phyloP scores from a whole-genome alignment of 2,113 vertebrate species.

The Syrmaticus mikado region DNA sequence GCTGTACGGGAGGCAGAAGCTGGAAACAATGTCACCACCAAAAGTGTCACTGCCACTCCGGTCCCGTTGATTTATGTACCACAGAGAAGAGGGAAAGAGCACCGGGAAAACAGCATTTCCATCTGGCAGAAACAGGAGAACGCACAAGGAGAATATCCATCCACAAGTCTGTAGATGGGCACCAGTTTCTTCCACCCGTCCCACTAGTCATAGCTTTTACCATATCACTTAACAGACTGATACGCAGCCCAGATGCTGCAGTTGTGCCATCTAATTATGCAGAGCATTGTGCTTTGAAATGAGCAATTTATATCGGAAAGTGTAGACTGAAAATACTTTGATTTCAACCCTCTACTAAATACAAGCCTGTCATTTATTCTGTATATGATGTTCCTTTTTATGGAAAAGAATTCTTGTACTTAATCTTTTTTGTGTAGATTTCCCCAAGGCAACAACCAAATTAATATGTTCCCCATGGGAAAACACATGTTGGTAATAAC shows the following conservation, averaged over 20 bases:
- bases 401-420: conserved; percentile 24
- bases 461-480: conserved; percentile 49
- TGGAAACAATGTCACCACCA: neutral
- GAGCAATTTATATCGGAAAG: conserved; percentile 26
- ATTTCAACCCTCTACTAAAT: conserved; percentile 18
- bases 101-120: neutral
- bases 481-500: conserved; percentile 58
- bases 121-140: neutral
- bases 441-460: conserved; percentile 42
- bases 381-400: neutral
- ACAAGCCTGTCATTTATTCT: conserved; percentile 18
- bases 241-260: conserved; percentile 13
- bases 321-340: conserved; percentile 28
- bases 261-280: conserved; percentile 44
- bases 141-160: neutral
- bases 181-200: neutral
- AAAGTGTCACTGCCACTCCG: neutral
- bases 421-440: conserved; percentile 33
- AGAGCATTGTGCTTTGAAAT: conserved; percentile 35
- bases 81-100: neutral
- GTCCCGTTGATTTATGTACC: neutral
- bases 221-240: neutral
- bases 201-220: neutral
- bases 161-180: neutral
- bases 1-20: neutral